These are phyloP conservation scores for Thysanoteuthis rhombus DNA, from an alignment of 2,888 invertebrate genomes.

Conservation along the genomic window DNA sequence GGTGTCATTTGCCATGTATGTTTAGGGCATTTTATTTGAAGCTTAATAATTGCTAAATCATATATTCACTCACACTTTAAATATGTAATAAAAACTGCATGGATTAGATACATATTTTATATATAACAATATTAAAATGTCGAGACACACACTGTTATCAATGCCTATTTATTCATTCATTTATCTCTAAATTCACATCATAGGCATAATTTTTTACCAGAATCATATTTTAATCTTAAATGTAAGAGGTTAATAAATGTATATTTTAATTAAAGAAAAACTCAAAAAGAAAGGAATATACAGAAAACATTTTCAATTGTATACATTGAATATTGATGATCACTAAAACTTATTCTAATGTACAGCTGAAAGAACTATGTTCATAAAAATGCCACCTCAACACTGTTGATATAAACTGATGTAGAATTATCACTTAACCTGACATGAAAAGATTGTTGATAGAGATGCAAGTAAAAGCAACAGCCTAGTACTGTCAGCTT, in stretches of 20 bases:
- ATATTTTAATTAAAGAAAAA: neutral
- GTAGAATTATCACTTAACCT: neutral
- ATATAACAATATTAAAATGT: neutral
- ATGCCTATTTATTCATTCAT: too few species aligned
- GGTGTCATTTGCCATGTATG: neutral
- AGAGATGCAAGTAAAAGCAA: neutral
- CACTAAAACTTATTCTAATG: neutral
- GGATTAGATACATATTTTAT: neutral
- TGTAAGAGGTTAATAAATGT: neutral
- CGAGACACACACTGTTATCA: neutral
- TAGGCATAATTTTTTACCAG: neutral
- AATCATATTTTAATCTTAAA: too few species aligned
- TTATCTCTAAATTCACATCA: too few species aligned
- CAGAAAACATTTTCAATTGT: neutral
- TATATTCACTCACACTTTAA: neutral
- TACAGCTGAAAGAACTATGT: neutral
- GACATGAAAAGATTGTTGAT: neutral
- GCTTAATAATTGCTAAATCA: neutral
- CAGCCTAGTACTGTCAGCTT: neutral
- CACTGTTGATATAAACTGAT: slow-evolving; percentile 12
- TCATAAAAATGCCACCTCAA: neutral
- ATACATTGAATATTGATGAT: neutral
- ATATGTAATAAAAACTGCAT: neutral
- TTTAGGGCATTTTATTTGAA: neutral
- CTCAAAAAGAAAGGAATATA: neutral